Percentiles rank a stretch among this genome's conserved stretches.
Conservation (phyloP, 1,140 invertebrate species). For the Alviniconcha marisindica region DNA sequence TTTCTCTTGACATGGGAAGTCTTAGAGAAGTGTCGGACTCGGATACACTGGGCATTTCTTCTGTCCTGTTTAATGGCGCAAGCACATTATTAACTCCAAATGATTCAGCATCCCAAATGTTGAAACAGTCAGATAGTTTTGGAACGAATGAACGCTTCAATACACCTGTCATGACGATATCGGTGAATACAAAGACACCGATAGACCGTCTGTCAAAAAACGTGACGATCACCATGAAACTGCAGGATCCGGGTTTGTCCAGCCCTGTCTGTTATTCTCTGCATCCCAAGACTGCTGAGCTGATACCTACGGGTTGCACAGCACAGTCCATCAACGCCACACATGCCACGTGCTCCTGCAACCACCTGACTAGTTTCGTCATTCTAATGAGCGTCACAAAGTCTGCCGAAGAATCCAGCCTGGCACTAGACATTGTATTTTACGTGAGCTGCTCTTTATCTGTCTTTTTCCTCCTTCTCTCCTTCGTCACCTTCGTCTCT, state of each 20-base stretch:
- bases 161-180: no score
- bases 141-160: no score
- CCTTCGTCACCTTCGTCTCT: neutral
- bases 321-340: no score
- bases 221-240: no score
- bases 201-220: no score
- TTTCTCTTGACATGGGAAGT: no score
- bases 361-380: conserved; percentile 27
- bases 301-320: neutral
- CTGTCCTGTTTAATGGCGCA: neutral
- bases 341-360: conserved; percentile 7
- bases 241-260: no score
- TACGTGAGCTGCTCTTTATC: neutral
- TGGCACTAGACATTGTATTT: neutral
- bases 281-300: no score
- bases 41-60: neutral
- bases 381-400: neutral
- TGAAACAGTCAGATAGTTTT: no score
- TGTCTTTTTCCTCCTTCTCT: neutral
- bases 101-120: no score
- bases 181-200: no score
- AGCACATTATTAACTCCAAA: neutral
- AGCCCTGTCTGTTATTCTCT: no score
- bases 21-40: neutral
- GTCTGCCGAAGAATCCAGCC: neutral